Evolutionary conservation across 2,888 invertebrate species (phyloP), one percentile per base, ranked within the genome.

Genomic region (Nemurella pictetii): DNA sequence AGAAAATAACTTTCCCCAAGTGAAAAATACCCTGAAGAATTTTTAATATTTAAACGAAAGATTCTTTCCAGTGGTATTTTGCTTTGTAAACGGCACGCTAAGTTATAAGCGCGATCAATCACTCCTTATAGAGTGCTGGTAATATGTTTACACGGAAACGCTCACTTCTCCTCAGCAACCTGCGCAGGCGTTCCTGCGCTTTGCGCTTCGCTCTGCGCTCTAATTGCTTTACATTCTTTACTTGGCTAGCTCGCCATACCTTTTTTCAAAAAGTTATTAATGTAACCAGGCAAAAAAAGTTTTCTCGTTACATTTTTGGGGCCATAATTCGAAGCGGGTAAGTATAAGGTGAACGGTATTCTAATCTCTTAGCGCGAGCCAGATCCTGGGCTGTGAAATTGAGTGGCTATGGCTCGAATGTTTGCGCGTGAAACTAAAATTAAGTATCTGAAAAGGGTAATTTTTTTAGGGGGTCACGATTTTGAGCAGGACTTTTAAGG

Each of bases 221-320:
- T 78, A 78, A 78, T 78, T 78, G 78, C 78, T 30, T 30, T 28
- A 78, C 78, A 78, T 78, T 78, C 78, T 78, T 78, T 30, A 78
- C 78, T 78, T 78, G 15, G 25, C 27, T 78, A 12, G 28, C 78
- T 75, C 75, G 25, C 55, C 55, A 55, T 75, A 75, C 75, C 75
- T 75, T 75, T 75, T 36, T 9, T 27, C 75, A 7, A 3, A 75
- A 75, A 75, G 28, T 27, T 75, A 75, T 27, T 27, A 75, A 75
- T 26, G 26, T 26, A 75, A 78, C 78, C 78, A 29, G 30, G 9
- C 55, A 9, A 28, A 78, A 78, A 78, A 78, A 78, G 30, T 28
- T 78, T 78, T n/a, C 30, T 29, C 30, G 29, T 28, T 78, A 29
- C 28, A 75, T 25, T 20, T n/a, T 78, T 29, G 26, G 26, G 25